phyloP scores from a whole-genome alignment of 2,888 invertebrate species.

The Cerastoderma edule region DNA sequence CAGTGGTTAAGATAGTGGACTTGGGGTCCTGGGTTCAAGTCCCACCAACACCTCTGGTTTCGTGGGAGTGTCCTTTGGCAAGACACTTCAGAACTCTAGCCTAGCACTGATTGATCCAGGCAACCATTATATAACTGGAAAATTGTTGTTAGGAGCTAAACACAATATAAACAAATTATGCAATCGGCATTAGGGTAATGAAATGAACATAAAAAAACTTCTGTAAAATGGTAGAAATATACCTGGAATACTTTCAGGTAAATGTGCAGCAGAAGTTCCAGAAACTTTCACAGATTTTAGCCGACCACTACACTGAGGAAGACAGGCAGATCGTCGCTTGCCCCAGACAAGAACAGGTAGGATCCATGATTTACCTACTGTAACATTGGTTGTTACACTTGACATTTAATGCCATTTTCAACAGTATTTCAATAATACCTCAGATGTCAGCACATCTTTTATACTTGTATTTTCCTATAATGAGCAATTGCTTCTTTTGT shows the following conservation, averaged over 20 bases:
- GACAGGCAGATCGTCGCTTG: conserved; percentile 91
- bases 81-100: too few species aligned
- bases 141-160: too few species aligned
- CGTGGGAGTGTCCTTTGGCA: too few species aligned
- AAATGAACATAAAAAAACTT: too few species aligned
- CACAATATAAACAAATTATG: too few species aligned
- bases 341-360: conserved; percentile 96
- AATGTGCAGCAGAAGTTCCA: conserved; percentile 92
- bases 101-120: too few species aligned
- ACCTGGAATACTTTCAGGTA: conserved; percentile 86
- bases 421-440: not conserved
- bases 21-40: too few species aligned
- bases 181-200: too few species aligned
- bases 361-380: conserved; percentile 76
- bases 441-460: not conserved
- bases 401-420: not conserved
- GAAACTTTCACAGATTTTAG: conserved; percentile 90
- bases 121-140: too few species aligned
- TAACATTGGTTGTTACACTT: not conserved
- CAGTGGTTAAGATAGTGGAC: too few species aligned
- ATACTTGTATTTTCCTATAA: not conserved
- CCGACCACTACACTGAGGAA: conserved; percentile 91
- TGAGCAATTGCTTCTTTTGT: not conserved
- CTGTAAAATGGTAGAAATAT: too few species aligned
- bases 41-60: too few species aligned